Evolutionary conservation across 2,797 vertebrate genomes (phyloP).

Genomic region (Chelidonichthys spinosus): DNA sequence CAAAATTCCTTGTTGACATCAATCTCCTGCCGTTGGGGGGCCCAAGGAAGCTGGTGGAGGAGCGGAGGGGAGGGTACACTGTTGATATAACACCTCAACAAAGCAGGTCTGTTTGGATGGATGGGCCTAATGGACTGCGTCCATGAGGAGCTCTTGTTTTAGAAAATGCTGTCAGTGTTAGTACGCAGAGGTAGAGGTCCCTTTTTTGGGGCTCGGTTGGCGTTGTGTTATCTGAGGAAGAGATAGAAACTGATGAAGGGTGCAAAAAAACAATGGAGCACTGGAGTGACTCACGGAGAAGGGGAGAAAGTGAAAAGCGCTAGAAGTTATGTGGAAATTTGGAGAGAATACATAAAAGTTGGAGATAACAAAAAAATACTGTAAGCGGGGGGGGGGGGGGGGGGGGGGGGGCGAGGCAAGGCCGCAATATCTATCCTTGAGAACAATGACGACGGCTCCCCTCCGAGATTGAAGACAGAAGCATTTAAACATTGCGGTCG

Average conservation of each 20-base stretch:
- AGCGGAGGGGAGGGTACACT: slow-evolving; percentile 80
- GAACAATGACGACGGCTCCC: slow-evolving; percentile 23
- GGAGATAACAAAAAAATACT: slow-evolving; percentile 12
- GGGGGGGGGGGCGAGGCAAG: too few relatives aligned
- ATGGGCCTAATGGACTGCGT: slow-evolving; percentile 79
- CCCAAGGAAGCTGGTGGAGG: slow-evolving; percentile 81
- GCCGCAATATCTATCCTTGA: slow-evolving; percentile 53
- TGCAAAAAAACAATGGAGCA: slow-evolving; percentile 33
- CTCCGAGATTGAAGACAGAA: slow-evolving; percentile 54
- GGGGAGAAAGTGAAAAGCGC: not conserved
- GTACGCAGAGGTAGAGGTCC: slow-evolving; percentile 37
- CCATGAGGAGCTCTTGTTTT: slow-evolving; percentile 76
- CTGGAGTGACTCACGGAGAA: slow-evolving; percentile 21
- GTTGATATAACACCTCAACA: slow-evolving; percentile 89
- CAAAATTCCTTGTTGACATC: slow-evolving; percentile 87
- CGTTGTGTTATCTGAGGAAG: slow-evolving; percentile 45
- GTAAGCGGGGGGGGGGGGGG: not conserved
- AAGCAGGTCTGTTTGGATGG: slow-evolving; percentile 85
- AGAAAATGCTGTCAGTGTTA: slow-evolving; percentile 64
- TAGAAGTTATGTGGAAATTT: not conserved
- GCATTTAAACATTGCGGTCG: slow-evolving; percentile 43
- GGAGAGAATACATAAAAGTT: slow-evolving; percentile 12
- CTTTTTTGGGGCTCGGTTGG: slow-evolving; percentile 31
- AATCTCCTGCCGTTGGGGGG: slow-evolving; percentile 86
- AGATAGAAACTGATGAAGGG: slow-evolving; percentile 44